These are phyloP conservation scores for Nymphalis c-album DNA, from an alignment of 2,888 invertebrate species.

Conservation along the genomic window DNA sequence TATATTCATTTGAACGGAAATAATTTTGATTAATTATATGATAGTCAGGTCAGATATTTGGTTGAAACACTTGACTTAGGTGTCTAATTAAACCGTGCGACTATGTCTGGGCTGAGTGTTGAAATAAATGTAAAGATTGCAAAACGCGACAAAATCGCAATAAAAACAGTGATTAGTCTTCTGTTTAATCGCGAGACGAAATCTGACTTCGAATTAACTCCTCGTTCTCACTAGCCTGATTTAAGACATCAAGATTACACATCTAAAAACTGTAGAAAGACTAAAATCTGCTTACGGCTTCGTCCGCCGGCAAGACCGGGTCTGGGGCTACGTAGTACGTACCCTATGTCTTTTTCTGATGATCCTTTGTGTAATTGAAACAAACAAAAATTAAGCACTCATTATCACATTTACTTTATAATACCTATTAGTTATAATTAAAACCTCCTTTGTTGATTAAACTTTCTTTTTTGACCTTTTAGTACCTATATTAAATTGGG, in stretches of 20 bases:
- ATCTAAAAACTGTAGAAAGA: background rate
- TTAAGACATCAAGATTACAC: slow-evolving; percentile 1
- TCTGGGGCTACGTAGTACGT: no score
- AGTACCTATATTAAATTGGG: no score
- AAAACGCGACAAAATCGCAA: background rate
- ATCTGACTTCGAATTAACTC: slow-evolving; percentile 7
- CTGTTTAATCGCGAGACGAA: slow-evolving; percentile 1
- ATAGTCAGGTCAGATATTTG: background rate
- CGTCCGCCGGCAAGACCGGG: no score
- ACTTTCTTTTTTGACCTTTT: no score
- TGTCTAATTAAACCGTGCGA: background rate
- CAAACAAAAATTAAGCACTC: no score
- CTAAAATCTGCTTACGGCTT: no score
- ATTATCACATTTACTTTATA: no score
- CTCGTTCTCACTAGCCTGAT: slow-evolving; percentile 1
- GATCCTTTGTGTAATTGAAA: no score
- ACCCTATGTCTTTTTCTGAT: no score
- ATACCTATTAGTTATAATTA: background rate
- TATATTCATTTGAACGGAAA: no score
- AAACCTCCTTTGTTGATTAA: background rate
- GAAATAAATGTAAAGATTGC: slow-evolving; percentile 1
- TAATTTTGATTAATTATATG: background rate
- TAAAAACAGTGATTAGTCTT: background rate
- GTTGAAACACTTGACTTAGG: background rate
- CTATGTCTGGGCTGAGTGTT: background rate